Conservation (phyloP, 2,888 invertebrate genomes). For the Andrena hattorfiana region DNA sequence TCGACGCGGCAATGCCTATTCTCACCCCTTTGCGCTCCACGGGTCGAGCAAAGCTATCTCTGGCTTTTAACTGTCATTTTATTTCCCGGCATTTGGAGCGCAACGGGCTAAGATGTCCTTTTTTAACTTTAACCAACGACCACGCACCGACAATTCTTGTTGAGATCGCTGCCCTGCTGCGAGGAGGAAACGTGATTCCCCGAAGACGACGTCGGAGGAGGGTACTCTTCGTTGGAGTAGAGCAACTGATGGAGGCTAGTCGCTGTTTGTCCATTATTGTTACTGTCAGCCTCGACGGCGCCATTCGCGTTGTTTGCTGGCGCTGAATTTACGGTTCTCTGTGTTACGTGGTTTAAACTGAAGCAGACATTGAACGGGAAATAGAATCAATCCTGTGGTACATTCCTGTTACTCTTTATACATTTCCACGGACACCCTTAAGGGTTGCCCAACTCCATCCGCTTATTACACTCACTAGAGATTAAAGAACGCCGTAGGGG, state of each 20-base stretch:
- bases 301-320: conserved; percentile 74
- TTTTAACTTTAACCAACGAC: background rate
- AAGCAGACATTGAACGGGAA: conserved; percentile 46
- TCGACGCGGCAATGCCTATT: no score
- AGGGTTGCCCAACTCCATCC: background rate
- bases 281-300: conserved; percentile 80
- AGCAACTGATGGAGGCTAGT: conserved; percentile 81
- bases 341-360: conserved; percentile 81
- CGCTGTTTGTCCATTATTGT: conserved; percentile 78
- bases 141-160: conserved; percentile 81
- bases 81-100: background rate
- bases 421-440: no score
- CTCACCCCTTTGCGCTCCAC: no score
- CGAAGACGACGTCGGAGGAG: conserved; percentile 77
- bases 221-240: conserved; percentile 81
- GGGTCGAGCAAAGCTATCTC: background rate
- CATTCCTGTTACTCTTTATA: background rate
- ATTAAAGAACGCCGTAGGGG: conserved; percentile 67
- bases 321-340: conserved; percentile 74
- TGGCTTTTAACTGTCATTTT: background rate
- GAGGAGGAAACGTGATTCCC: conserved; percentile 83
- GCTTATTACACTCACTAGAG: conserved; percentile 68
- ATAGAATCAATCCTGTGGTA: background rate
- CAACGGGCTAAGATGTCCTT: background rate
- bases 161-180: conserved; percentile 80